Percentiles rank a stretch among this genome's conserved stretches.
Evolutionary conservation across 23 tunicate species (phyloP).

Genomic region (Botrylloides violaceus): DNA sequence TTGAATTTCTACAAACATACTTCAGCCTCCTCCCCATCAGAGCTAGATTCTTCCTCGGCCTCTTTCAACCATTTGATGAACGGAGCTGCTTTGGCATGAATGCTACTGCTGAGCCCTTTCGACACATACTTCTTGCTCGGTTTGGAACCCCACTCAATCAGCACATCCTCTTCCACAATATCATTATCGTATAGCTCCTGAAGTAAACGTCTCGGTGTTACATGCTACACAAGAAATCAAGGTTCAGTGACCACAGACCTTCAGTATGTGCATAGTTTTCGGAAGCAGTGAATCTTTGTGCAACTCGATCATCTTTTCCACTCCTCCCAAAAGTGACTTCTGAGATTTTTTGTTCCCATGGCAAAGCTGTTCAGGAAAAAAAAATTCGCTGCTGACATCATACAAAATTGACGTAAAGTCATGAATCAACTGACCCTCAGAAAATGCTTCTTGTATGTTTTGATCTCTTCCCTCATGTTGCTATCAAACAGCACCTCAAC

Average conservation of each 20-base stretch:
- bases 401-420: background rate
- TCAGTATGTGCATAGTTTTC: constrained; percentile 64
- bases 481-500: constrained; percentile 75
- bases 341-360: constrained; percentile 83
- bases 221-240: background rate
- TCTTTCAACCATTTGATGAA: constrained; percentile 94
- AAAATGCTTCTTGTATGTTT: constrained; percentile 49
- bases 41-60: constrained; percentile 96
- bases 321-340: constrained; percentile 77
- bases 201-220: background rate
- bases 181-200: constrained; percentile 92
- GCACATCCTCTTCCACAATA: constrained; percentile 89
- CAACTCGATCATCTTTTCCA: constrained; percentile 81
- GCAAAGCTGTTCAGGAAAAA: constrained; percentile 41
- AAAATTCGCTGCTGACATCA: background rate
- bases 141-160: constrained; percentile 93
- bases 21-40: constrained; percentile 66
- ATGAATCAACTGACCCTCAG: constrained; percentile 38
- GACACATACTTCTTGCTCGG: constrained; percentile 92
- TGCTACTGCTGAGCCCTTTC: constrained; percentile 67
- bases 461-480: constrained; percentile 77
- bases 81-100: constrained; percentile 66
- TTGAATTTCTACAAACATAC: background rate
- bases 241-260: constrained; percentile 28
- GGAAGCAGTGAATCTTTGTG: constrained; percentile 59